Conservation (phyloP, 1,140 invertebrate genomes). For the Calosoma granatense region DNA sequence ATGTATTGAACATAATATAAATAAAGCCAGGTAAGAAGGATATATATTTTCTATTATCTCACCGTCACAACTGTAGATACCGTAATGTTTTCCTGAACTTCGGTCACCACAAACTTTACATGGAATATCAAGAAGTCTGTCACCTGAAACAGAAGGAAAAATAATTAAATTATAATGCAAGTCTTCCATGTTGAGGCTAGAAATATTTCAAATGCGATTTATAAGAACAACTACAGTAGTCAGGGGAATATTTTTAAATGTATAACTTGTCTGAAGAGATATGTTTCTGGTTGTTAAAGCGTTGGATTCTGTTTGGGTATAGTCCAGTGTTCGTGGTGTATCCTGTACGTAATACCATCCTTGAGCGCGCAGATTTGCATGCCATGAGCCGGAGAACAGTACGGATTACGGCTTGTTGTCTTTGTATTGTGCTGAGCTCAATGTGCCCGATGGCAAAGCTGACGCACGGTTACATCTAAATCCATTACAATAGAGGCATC, state of each 20-base stretch:
- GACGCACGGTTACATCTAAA: no score
- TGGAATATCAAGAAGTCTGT: slow-evolving; percentile 87
- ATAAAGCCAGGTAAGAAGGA: not conserved
- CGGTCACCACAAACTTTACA: slow-evolving; percentile 95
- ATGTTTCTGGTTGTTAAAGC: slow-evolving; percentile 5
- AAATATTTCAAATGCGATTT: slow-evolving; percentile 1
- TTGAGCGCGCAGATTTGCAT: no score
- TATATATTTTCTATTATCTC: slow-evolving; percentile 33
- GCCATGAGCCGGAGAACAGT: no score
- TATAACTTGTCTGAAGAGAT: slow-evolving; percentile 14
- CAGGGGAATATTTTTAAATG: slow-evolving; percentile 13
- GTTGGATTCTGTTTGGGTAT: not conserved
- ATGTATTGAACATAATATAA: not conserved
- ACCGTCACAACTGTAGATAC: slow-evolving; percentile 96
- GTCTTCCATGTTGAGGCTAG: not conserved
- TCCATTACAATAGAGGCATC: no score
- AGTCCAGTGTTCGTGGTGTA: no score
- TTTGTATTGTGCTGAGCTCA: no score
- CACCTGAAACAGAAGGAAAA: slow-evolving; percentile 52
- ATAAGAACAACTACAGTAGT: slow-evolving; percentile 11
- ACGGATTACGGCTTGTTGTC: no score
- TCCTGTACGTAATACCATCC: no score
- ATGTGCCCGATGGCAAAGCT: no score
- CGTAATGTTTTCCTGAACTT: slow-evolving; percentile 95
- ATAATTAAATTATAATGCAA: slow-evolving; percentile 12